Evolutionary conservation across 2,888 invertebrate species (phyloP).

Genomic region (Tetramorium bicarinatum): DNA sequence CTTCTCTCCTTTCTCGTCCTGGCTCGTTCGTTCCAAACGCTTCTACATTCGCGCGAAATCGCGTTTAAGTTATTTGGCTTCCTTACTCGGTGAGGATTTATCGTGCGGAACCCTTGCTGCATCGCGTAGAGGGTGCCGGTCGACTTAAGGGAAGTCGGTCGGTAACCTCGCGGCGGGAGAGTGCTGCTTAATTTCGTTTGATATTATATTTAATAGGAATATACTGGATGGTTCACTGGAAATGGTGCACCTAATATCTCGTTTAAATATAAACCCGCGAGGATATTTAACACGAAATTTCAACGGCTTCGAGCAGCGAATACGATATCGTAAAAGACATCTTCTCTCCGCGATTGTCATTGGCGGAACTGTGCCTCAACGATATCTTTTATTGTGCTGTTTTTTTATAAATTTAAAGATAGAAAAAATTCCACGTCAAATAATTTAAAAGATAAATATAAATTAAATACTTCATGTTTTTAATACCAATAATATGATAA

Average conservation of each 20-base stretch:
- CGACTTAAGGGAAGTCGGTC: slow-evolving; percentile 40
- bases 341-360: neutral
- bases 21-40: slow-evolving; percentile 45
- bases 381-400: neutral
- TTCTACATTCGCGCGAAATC: slow-evolving; percentile 47
- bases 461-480: neutral
- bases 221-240: slow-evolving; percentile 16
- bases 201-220: slow-evolving; percentile 48
- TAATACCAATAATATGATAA: neutral
- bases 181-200: slow-evolving; percentile 51
- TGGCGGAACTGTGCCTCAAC: neutral
- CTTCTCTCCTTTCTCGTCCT: slow-evolving; percentile 24
- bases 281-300: slow-evolving; percentile 16
- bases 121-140: slow-evolving; percentile 26
- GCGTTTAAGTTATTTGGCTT: slow-evolving; percentile 57
- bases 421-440: neutral
- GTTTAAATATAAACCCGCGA: slow-evolving; percentile 12
- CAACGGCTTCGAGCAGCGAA: neutral
- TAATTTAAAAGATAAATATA: neutral
- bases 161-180: slow-evolving; percentile 26
- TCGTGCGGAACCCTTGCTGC: slow-evolving; percentile 61
- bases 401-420: neutral
- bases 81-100: slow-evolving; percentile 65
- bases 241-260: slow-evolving; percentile 20
- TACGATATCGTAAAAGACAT: slow-evolving; percentile 2